phyloP scores from a whole-genome alignment of 2,113 vertebrate genomes.

The Corythornis vintsioides region DNA sequence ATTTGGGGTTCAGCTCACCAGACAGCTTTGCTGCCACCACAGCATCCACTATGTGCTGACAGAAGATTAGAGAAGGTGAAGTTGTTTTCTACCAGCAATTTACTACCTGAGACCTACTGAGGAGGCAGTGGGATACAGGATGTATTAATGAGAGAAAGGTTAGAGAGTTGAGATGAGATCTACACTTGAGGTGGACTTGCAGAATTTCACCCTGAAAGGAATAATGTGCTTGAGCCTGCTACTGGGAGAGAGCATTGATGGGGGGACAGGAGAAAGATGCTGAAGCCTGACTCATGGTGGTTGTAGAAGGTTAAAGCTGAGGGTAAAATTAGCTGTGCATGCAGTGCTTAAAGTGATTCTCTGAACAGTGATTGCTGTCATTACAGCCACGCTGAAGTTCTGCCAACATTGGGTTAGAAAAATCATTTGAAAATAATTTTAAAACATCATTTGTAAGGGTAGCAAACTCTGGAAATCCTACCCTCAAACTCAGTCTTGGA shows the following conservation, averaged over 20 bases:
- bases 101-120: background rate
- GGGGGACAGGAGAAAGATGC: background rate
- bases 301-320: background rate
- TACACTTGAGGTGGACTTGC: background rate
- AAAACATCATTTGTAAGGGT: background rate
- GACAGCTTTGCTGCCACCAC: background rate
- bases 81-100: background rate
- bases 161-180: background rate
- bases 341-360: background rate
- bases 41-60: background rate
- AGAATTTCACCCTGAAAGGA: background rate
- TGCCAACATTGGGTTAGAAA: background rate
- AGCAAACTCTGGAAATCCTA: slow-evolving; percentile 16
- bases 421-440: background rate
- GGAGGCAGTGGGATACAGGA: background rate
- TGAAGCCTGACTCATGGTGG: background rate
- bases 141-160: background rate
- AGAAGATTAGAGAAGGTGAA: background rate
- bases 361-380: background rate
- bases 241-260: background rate
- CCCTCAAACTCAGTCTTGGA: background rate
- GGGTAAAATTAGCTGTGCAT: background rate
- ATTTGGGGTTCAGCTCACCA: background rate
- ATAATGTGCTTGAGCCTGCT: background rate
- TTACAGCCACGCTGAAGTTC: background rate